Base-by-base conservation (phyloP, 2,888 invertebrate genomes). In the Tenthredo livida region DNA sequence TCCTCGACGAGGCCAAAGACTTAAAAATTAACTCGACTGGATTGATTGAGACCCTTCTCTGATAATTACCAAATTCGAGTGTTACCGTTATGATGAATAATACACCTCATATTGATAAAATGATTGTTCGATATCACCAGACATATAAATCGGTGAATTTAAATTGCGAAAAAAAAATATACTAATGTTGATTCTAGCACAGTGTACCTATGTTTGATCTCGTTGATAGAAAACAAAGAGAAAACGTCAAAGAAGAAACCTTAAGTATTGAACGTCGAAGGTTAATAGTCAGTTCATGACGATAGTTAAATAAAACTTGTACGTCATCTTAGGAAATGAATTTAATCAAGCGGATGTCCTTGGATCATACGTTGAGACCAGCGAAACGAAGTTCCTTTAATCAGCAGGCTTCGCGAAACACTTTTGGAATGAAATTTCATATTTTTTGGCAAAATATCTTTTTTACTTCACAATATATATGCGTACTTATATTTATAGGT, bases 301-400 rank as follows among this genome's bases (percentile, higher is more conserved):
- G 77, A 50, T 84, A 65, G 21, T 61, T 33, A 47, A 43, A 67
- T 50, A 78, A 88, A 88, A 89, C 89, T 89, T 87, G 84, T 89
- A 89, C 84, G 88, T 86, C 84, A 85, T 86, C 87, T 50, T 84
- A 88, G 88, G 90, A 89, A 90, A 88, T 87, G 84, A 86, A 90
- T 88, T 89, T 89, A 89, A 85, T 89, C 88, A 87, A 89, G 91
- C 89, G 91, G 87, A 90, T 90, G 88, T 91, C 91, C 91, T 85
- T 88, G 80, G 78, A 86, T 75, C 85, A 84, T 86, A 80, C 10
- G 37, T 75, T 58, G 82, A 87, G 84, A 83, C 86, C 88, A 89
- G 85, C 87, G 89, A 88, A 70, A 89, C 89, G 89, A 84, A 90
- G 90, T 90, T 90, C 90, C 90, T 90, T 87, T 86, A 86, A 84